Evolutionary conservation across 2,797 vertebrate genomes (phyloP), one percentile per base, ranked within the genome.

Genomic region (Catamblyrhynchus diadema): DNA sequence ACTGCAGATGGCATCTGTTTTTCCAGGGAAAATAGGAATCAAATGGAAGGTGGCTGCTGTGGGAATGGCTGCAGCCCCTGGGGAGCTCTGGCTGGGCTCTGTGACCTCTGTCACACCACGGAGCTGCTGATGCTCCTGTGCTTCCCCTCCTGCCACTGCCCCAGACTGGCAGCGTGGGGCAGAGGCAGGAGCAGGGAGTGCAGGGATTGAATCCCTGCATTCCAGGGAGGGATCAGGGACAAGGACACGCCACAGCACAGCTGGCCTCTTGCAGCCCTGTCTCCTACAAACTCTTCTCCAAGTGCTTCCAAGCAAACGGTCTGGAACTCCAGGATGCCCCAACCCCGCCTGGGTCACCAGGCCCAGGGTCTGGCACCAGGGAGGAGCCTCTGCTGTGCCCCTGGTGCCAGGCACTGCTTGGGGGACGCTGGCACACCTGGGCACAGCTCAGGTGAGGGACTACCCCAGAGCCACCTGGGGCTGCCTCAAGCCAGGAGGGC

Each of bases 261-360:
- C 0, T 24, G 20, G 30, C 35, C 45, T 60, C 62, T 20, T 0
- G 1, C 27, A 24, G 28, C 14, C 50, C 9, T 1, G 4, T 25
- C 37, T 71, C 32, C 53, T 47, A 42, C 65, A n/a, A 50, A 22
- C n/a, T 27, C 61, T 35, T 30, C 21, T 33, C 23, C 27, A 12
- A 9, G 47, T 2, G 44, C 33, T 51, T 35, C 35, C 33, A 65
- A 53, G 42, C 20, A 67, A 66, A 72, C 20, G 57, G 30, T 8
- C 24, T 5, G 8, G 39, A 50, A 8, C 5, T 39, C 3, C 15
- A 54, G 48, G 39, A 53, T 22, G 33, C 25, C 18, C 28, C 51
- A 57, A 6, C 9, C 2, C 8, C 5, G 3, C 1, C 53, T 2
- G 3, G 18, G 20, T n/a, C 45, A 41, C 32, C 2, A 1, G 39